Conservation (phyloP, 2,797 vertebrate species). For the Okamejei kenojei region DNA sequence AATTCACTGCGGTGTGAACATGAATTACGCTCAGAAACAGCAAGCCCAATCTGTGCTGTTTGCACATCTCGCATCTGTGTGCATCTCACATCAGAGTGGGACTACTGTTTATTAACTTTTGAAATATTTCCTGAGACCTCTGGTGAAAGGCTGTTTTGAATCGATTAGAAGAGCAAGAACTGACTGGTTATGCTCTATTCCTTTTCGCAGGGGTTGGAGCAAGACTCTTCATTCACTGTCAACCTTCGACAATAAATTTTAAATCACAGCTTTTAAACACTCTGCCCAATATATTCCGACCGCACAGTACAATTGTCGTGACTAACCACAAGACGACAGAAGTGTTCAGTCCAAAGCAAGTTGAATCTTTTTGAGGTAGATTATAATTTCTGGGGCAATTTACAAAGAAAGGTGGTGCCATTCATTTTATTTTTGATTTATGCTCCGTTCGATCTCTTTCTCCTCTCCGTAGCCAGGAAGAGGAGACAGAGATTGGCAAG, state of each 20-base stretch:
- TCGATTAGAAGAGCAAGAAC: not conserved
- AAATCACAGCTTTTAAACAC: constrained; percentile 30
- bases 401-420: not conserved
- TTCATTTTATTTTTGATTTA: not conserved
- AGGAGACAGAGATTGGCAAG: constrained; percentile 16
- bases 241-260: not conserved
- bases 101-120: not conserved
- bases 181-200: not conserved
- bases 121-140: constrained; percentile 8
- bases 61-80: not conserved
- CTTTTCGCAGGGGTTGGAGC: not conserved
- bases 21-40: not conserved
- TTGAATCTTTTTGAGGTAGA: not conserved
- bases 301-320: not conserved
- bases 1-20: not conserved
- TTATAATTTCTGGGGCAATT: not conserved
- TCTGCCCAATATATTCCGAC: not conserved
- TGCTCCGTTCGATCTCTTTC: not conserved
- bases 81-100: not conserved
- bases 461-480: constrained; percentile 11
- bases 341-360: not conserved
- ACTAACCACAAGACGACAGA: not conserved
- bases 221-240: constrained; percentile 29
- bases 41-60: not conserved
- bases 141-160: constrained; percentile 26